phyloP scores from a whole-genome alignment of 2,888 invertebrate genomes.

The Rotaria socialis region DNA sequence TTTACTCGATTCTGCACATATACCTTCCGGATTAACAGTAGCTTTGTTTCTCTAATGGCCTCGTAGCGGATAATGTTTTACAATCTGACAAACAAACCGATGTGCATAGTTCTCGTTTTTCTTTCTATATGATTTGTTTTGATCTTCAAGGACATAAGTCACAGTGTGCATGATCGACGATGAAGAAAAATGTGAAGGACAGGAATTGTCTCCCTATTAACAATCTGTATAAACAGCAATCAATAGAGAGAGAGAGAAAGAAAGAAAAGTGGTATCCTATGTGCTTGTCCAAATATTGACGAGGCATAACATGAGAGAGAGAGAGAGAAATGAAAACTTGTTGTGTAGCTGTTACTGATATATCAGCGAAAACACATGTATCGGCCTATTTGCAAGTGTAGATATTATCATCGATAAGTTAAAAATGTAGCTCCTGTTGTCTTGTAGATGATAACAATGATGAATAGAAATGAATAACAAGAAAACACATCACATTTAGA shows the following conservation, averaged over 20 bases:
- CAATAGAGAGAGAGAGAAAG: background rate
- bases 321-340: background rate
- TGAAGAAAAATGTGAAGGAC: constrained; percentile 7
- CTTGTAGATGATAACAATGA: background rate
- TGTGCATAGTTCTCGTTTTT: background rate
- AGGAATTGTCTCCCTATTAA: background rate
- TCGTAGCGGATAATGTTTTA: background rate
- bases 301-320: background rate
- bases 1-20: background rate
- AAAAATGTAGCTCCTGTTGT: background rate
- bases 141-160: background rate
- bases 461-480: background rate
- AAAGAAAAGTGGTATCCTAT: background rate
- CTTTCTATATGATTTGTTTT: background rate
- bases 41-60: background rate
- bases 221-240: background rate
- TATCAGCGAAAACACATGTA: background rate
- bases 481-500: background rate
- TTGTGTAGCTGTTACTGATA: background rate
- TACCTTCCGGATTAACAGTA: constrained; percentile 3
- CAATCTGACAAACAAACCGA: background rate
- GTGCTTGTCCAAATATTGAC: background rate
- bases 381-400: background rate
- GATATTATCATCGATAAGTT: background rate
- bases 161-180: background rate